Evolutionary conservation across 2,797 vertebrate genomes (phyloP).

Genomic region (Spheniscus humboldti): DNA sequence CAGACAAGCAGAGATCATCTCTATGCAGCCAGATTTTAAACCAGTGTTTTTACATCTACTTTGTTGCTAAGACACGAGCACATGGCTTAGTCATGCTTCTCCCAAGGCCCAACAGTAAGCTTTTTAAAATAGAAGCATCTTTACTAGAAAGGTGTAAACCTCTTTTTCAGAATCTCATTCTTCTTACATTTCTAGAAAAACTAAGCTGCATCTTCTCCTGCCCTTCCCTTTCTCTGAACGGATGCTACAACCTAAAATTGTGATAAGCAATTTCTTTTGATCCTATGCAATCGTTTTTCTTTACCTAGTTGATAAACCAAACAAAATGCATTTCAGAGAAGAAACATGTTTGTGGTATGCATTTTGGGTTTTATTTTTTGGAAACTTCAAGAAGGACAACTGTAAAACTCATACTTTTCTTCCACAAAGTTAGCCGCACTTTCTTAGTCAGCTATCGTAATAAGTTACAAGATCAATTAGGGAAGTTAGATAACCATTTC

Average conservation of each 20-base stretch:
- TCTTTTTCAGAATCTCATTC: neutral
- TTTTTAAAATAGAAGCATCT: neutral
- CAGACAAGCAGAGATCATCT: neutral
- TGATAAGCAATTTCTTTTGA: neutral
- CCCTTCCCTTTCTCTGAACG: neutral
- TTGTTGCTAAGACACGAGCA: conserved; percentile 36
- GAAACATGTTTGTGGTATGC: neutral
- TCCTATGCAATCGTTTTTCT: neutral
- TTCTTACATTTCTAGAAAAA: neutral
- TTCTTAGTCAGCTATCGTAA: neutral
- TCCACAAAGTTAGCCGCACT: neutral
- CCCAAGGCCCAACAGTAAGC: neutral
- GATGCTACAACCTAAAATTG: neutral
- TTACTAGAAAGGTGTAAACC: neutral
- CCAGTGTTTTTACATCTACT: conserved; percentile 21
- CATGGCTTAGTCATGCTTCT: neutral
- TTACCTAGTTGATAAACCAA: neutral
- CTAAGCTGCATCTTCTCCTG: neutral
- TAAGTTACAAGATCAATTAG: neutral
- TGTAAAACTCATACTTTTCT: neutral
- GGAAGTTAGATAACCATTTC: conserved; percentile 18
- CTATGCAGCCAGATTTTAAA: neutral
- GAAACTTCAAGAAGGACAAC: neutral
- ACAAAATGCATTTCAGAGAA: neutral
- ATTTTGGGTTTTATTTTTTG: neutral